Evolutionary conservation across 2,113 vertebrate species (phyloP).

Genomic region (Stercorarius parasiticus): DNA sequence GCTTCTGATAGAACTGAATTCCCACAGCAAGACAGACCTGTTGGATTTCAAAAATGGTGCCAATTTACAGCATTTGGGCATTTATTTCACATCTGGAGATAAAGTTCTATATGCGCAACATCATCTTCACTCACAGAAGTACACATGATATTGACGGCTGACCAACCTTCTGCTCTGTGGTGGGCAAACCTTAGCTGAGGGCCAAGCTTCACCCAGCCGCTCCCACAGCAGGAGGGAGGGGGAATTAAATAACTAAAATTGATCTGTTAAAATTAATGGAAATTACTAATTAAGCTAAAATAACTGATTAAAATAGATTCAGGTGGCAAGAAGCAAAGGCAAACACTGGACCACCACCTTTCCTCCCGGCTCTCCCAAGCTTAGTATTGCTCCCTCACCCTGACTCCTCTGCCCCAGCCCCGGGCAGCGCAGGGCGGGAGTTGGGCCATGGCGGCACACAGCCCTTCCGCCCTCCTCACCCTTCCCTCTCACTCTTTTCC

Average conservation of each 20-base stretch:
- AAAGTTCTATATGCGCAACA: background rate
- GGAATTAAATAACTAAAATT: background rate
- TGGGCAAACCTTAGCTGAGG: background rate
- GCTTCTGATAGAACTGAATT: background rate
- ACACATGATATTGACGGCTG: rapidly evolving
- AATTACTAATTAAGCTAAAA: background rate
- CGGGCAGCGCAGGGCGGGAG: rapidly evolving
- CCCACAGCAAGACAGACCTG: background rate
- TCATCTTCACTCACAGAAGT: background rate
- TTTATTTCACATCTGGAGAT: background rate
- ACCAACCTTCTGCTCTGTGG: rapidly evolving
- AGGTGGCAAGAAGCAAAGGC: background rate
- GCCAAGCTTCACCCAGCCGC: background rate
- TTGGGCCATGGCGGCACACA: rapidly evolving
- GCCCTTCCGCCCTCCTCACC: rapidly evolving
- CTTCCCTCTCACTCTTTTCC: rapidly evolving
- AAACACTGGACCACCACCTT: background rate
- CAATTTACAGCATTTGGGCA: background rate
- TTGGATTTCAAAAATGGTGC: background rate
- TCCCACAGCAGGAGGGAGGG: rapidly evolving
- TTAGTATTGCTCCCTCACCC: rapidly evolving
- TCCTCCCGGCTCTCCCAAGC: background rate
- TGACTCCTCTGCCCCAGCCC: rapidly evolving
- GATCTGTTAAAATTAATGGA: background rate
- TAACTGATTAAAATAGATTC: background rate